A percentile compares a stretch with the other conserved stretches of the same genome.
Evolutionary conservation across 2,888 invertebrate genomes (phyloP).

Genomic region (Nymphalis c-album): DNA sequence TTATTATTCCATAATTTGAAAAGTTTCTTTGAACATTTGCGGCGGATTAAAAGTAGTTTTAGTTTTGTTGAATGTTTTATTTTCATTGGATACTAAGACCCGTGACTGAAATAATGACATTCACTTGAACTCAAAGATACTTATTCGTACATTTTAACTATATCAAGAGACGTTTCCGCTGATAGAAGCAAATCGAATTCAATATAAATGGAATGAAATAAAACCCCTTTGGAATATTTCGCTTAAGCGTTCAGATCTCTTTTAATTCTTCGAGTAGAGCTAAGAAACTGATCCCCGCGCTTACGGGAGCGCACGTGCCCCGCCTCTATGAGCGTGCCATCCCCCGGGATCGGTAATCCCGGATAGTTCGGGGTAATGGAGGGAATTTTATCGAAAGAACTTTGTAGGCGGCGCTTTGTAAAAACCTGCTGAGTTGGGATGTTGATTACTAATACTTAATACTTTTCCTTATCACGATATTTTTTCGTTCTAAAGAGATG

Average conservation of each 20-base stretch:
- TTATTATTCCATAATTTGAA: slow-evolving; percentile 41
- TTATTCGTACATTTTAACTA: neutral
- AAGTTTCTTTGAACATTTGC: slow-evolving; percentile 34
- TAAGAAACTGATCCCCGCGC: slow-evolving; percentile 41
- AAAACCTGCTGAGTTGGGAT: slow-evolving; percentile 31
- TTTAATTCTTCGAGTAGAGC: slow-evolving; percentile 41
- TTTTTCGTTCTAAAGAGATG: neutral
- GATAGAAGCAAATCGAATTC: slow-evolving; percentile 15
- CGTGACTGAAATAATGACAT: neutral
- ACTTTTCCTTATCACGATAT: slow-evolving; percentile 4
- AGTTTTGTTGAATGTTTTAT: slow-evolving; percentile 26
- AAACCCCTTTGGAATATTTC: slow-evolving; percentile 31
- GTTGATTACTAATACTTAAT: slow-evolving; percentile 33
- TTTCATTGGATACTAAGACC: slow-evolving; percentile 18
- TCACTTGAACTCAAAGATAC: neutral
- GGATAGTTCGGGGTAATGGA: slow-evolving; percentile 42
- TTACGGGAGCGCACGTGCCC: slow-evolving; percentile 40
- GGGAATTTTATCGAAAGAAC: slow-evolving; percentile 38
- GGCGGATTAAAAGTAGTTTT: slow-evolving; percentile 25
- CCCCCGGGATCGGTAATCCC: slow-evolving; percentile 41
- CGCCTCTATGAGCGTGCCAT: slow-evolving; percentile 36
- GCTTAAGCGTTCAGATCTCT: slow-evolving; percentile 33
- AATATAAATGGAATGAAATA: slow-evolving; percentile 32
- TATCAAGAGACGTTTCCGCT: slow-evolving; percentile 8
- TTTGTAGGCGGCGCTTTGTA: slow-evolving; percentile 37